Evolutionary conservation across 2,797 vertebrate genomes (phyloP), one percentile per base, ranked within the genome.

Genomic region (Glyptemys insculpta): DNA sequence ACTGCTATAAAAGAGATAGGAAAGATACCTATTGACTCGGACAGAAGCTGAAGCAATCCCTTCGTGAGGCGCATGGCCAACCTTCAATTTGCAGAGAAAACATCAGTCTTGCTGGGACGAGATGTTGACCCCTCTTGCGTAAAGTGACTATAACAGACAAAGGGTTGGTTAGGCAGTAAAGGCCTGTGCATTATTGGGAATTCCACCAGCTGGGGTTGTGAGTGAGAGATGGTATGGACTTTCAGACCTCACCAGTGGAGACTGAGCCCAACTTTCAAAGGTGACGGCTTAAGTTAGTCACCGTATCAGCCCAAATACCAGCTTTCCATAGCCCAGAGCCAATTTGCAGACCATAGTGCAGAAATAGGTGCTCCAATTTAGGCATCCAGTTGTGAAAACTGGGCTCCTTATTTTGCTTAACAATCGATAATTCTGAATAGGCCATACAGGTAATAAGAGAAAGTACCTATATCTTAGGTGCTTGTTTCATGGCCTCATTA

Each of bases 181-280:
- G 34, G 8, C 62, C 62, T 65, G 16, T n/a, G 62, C 4, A 4
- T 65, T 65, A 78, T 78, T 37, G n/a, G 29, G 15, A 84, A 9
- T 19, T 83, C 65, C 80, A 15, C 65, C 74, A 68, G 6, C 47
- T 84, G 0, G 0, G 1, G 2, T 82, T 82, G 50, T 2, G 18
- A 5, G 8, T 65, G 54, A 85, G 92, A 18, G 31, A 72, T 62
- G 12, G 47, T 15, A 2, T 1, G 3, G 16, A 57, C 37, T 62
- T 84, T 62, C 27, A 47, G 27, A 65, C 12, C 44, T 56, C 84
- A 85, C 8, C 2, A 19, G 4, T 16, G 18, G 21, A 44, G 27
- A 23, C 7, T 12, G n/a, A 86, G 47, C 37, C 2, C 3, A 3
- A 4, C n/a, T 93, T 87, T 50, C 50, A 65, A 47, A 90, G 79